Conservation (phyloP, 2,113 vertebrate species). For the Anarhynchus alexandrinus region DNA sequence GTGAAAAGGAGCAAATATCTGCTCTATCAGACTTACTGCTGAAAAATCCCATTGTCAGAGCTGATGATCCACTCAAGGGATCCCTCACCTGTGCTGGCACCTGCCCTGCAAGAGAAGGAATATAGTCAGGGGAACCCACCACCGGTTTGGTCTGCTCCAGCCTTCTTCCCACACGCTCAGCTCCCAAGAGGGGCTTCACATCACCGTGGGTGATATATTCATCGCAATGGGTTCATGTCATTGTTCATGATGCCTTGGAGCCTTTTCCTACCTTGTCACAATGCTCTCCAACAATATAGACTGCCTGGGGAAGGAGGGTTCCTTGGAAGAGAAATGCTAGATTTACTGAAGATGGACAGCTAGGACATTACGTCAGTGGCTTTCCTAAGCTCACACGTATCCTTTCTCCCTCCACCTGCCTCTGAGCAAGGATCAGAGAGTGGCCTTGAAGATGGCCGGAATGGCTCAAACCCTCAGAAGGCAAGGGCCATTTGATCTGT, state of each 20-base stretch:
- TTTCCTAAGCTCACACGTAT: background rate
- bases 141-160: background rate
- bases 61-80: background rate
- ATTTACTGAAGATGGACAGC: background rate
- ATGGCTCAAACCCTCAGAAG: background rate
- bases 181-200: background rate
- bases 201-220: background rate
- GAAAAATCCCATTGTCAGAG: background rate
- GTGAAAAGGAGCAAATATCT: background rate
- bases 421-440: background rate
- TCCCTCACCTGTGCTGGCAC: background rate
- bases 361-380: background rate
- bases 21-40: background rate
- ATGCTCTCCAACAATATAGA: background rate
- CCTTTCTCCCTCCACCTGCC: background rate
- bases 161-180: rapidly evolving
- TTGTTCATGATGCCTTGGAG: background rate
- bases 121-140: background rate
- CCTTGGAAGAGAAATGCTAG: background rate
- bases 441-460: background rate
- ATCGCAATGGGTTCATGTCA: background rate
- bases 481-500: constrained; percentile 9
- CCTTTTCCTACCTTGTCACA: background rate
- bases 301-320: background rate
- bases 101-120: background rate